Evolutionary conservation across 2,888 invertebrate genomes (phyloP), one percentile per base, ranked within the genome.

Genomic region (Noctua pronuba): DNA sequence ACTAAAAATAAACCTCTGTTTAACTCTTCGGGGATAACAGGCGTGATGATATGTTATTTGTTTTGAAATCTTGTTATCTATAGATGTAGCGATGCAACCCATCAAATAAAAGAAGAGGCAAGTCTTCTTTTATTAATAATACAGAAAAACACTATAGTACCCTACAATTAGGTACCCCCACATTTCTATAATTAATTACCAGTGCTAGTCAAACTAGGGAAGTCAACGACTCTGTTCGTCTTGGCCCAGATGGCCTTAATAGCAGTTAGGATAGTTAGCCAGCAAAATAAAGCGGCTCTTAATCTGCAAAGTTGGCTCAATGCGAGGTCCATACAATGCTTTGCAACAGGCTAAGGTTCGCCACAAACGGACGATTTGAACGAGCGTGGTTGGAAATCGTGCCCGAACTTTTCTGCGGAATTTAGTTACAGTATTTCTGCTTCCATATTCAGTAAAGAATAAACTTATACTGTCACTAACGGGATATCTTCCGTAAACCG

Each of bases 181-280:
- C 11, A 44, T 24, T 46, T 11, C n/a, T 28, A 66, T 44, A 21
- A 67, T 62, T 44, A 80, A 44, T 52, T 5, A 38, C 3, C 21
- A 73, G 24, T 16, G n/a, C 62, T n/a, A 44, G 21, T 55, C 21
- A 77, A 79, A 82, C 60, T 66, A 28, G 58, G 52, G 46, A 70
- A 81, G 79, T 83, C 74, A 83, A 83, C 21, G 74, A 69, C 79
- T 38, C 69, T 0, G 18, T 75, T 49, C 11, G 44, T 71, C 66
- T 64, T 35, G 35, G 21, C 7, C 66, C 80, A 70, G 60, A 6
- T 83, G 69, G 44, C 52, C 44, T 21, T 71, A 52, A 71, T 64
- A 44, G 38, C 18, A 38, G 31, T 75, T 35, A 18, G 16, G 5
- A 46, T 65, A 69, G 49, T 55, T 70, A 18, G 35, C 21, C 58